Percentiles rank a stretch among this genome's conserved stretches.
These are phyloP conservation scores for Manis javanica DNA, from an alignment of 2,797 vertebrate species.

Conservation along the genomic window DNA sequence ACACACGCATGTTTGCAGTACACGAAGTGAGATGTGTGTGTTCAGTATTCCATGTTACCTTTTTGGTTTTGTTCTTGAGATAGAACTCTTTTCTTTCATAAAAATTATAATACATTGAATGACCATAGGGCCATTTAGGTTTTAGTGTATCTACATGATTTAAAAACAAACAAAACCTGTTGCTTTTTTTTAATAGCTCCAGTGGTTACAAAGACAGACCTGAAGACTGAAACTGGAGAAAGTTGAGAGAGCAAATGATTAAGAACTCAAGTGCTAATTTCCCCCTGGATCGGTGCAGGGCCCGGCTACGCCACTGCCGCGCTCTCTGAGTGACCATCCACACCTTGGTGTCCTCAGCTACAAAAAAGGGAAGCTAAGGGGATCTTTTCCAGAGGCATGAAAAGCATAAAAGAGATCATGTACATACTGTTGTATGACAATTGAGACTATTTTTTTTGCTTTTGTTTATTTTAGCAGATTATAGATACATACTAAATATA, in stretches of 20 bases:
- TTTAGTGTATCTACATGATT: background rate
- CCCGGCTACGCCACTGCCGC: background rate
- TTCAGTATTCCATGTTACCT: background rate
- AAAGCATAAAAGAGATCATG: background rate
- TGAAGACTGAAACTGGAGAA: background rate
- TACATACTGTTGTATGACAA: background rate
- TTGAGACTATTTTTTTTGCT: background rate
- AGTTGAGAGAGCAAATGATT: background rate
- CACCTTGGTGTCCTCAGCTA: background rate
- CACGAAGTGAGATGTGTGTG: slow-evolving; percentile 12
- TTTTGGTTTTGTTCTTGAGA: background rate
- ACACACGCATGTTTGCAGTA: background rate
- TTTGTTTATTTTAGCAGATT: background rate
- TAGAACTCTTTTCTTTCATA: background rate
- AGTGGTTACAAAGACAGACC: background rate
- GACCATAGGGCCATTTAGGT: background rate
- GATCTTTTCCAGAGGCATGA: background rate
- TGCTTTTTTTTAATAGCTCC: background rate
- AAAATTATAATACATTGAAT: background rate
- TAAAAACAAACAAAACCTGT: background rate
- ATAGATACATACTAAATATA: background rate
- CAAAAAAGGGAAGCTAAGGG: background rate
- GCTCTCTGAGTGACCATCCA: background rate
- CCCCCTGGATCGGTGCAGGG: background rate
- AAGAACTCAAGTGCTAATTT: background rate